Conservation (phyloP, 2,888 invertebrate genomes). For the Mesochorus sp. region DNA sequence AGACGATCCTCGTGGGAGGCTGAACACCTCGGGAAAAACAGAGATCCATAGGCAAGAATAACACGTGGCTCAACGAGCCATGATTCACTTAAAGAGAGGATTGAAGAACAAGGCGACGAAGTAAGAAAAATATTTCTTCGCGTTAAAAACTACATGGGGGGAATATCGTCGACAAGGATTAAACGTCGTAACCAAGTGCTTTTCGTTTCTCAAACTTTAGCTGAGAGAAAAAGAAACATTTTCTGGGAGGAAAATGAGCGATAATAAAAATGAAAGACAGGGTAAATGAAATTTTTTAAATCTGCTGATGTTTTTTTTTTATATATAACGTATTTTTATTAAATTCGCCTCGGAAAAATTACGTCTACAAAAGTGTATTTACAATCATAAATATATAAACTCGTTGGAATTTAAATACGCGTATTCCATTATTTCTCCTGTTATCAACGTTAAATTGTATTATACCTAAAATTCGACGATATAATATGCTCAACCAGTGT, state of each 20-base stretch:
- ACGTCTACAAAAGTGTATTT: slow-evolving; percentile 56
- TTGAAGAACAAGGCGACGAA: slow-evolving; percentile 59
- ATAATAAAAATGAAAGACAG: not conserved
- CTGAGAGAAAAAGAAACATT: not conserved
- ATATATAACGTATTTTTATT: slow-evolving; percentile 55
- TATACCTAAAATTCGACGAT: slow-evolving; percentile 37
- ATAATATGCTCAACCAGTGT: not conserved
- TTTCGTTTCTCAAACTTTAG: not conserved
- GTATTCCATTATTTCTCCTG: slow-evolving; percentile 2
- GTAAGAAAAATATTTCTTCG: slow-evolving; percentile 69
- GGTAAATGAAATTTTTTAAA: no score
- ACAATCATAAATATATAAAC: slow-evolving; percentile 55
- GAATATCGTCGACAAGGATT: slow-evolving; percentile 19
- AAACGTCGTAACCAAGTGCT: not conserved
- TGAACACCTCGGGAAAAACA: slow-evolving; percentile 73
- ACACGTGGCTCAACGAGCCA: slow-evolving; percentile 68
- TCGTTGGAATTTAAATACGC: slow-evolving; percentile 3
- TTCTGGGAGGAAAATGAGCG: not conserved
- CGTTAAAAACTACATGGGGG: slow-evolving; percentile 8
- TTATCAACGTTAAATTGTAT: slow-evolving; percentile 34
- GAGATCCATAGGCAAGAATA: slow-evolving; percentile 79
- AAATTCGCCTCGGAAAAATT: slow-evolving; percentile 53
- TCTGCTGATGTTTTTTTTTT: no score
- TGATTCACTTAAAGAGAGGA: not conserved
- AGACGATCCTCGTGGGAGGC: slow-evolving; percentile 71